Evolutionary conservation across 2,888 invertebrate species (phyloP), one percentile per base, ranked within the genome.

Genomic region (Dascillus cervinus): DNA sequence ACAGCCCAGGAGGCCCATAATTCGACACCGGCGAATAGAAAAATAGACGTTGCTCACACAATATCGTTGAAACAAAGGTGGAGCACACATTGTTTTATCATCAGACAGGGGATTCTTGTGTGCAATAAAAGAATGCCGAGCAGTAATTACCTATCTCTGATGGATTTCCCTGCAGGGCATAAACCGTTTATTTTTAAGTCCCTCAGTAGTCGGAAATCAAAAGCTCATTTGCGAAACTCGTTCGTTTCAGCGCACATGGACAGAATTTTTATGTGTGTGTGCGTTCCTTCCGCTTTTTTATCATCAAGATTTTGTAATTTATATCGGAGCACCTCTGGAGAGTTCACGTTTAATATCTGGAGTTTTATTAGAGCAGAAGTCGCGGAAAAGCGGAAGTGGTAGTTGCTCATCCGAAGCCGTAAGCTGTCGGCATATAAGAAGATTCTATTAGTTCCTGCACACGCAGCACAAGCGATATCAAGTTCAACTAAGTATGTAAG

Each of bases 171-270:
- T 39, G 44, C 33, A 37, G 45, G 43, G 38, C 31, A 31, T n/a
- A 31, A 29, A 28, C 34, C 41, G 31, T 39, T 44, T 41, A 41
- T 44, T 44, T 43, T 42, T 41, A 45, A n/a, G 45, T 58, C 55
- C 55, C 56, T 37, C 32, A 50, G 43, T 53, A 50, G 52, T 52
- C 46, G 48, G 55, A 56, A 56, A 58, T 58, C 58, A 58, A 56
- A 58, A 55, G 50, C 55, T 56, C 58, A 49, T 58, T 58, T 58
- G 49, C 50, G 48, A 47, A 44, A 46, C 45, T 45, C 46, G 47
- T 49, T 49, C 35, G 26, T 31, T n/a, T n/a, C n/a, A 17, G 29
- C 35, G 43, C 43, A 44, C 53, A 50, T 43, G 53, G 47, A 48
- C 43, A 39, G 54, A 56, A 54, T 54, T 50, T 49, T 45, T n/a